phyloP scores from a whole-genome alignment of 2,797 vertebrate genomes.

The Mormyrus hasselquistii region DNA sequence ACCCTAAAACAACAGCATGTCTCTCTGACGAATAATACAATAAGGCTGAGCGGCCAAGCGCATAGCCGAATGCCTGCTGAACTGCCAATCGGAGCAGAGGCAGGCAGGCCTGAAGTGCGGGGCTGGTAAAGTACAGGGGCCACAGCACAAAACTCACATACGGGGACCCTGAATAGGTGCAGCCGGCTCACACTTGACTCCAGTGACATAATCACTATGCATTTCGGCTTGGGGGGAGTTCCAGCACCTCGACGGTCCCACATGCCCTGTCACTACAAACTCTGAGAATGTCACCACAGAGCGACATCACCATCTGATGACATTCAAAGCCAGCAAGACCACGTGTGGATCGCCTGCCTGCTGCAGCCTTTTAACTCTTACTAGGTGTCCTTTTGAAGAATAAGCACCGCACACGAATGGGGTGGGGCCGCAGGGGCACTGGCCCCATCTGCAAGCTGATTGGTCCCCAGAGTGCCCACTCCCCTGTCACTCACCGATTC shows the following conservation, averaged over 20 bases:
- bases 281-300: not conserved
- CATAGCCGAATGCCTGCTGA: slow-evolving; percentile 53
- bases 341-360: too few relatives aligned
- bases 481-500: not conserved
- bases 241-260: not conserved
- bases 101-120: slow-evolving; percentile 35
- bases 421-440: not conserved
- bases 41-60: slow-evolving; percentile 58
- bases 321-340: not conserved
- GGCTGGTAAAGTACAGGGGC: not conserved
- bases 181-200: not conserved
- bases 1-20: slow-evolving; percentile 63
- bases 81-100: slow-evolving; percentile 44
- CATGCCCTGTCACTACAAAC: not conserved
- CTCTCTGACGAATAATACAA: slow-evolving; percentile 62
- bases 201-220: not conserved
- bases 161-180: not conserved
- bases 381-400: not conserved
- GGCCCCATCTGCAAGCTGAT: not conserved
- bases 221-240: not conserved
- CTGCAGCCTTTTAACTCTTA: not conserved
- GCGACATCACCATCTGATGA: not conserved
- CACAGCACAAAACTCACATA: not conserved
- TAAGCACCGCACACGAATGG: not conserved
- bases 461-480: not conserved